Evolutionary conservation across 1,140 invertebrate species (phyloP), one percentile per base, ranked within the genome.

Genomic region (Anastatus disparis): DNA sequence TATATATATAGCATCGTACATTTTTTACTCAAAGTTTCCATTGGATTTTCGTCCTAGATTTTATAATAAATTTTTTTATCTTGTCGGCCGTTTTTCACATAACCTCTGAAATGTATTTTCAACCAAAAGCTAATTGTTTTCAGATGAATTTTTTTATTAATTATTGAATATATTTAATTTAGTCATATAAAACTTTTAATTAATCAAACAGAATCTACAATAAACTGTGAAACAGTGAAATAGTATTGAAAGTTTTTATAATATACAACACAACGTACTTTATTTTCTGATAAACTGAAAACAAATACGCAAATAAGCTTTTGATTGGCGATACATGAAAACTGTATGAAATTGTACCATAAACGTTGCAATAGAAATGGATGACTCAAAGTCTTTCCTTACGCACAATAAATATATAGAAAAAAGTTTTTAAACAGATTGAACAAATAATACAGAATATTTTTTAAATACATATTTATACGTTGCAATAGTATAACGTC

Each of bases 1-100:
- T 78, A 78, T n/a, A n/a, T n/a, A n/a, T n/a, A n/a, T 77, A 75
- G 77, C 76, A 75, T 76, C 68, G 76, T 79, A 82, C 78, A 78
- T 82, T 81, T 79, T 76, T 72, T 77, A 61, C 72, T 76, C 52
- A 50, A 31, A 68, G n/a, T n/a, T 71, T 66, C 56, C 77, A 76
- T 75, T 71, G 76, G n/a, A 29, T 44, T 63, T 73, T 80, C 70
- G 70, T 66, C 61, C 46, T 50, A 27, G 53, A 66, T 40, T n/a
- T 17, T 50, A 52, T 71, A 61, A 71, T 71, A 58, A 58, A 66
- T 71, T 62, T 66, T 53, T 71, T 71, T 29, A 52, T 71, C 70
- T 71, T 71, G 70, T 71, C 59, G n/a, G 17, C 61, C 61, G 52
- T 50, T 64, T 61, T 61, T 66, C 35, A n/a, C 29, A 59, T 0